Conservation (phyloP, 2,888 invertebrate genomes). For the Clivina fossor region DNA sequence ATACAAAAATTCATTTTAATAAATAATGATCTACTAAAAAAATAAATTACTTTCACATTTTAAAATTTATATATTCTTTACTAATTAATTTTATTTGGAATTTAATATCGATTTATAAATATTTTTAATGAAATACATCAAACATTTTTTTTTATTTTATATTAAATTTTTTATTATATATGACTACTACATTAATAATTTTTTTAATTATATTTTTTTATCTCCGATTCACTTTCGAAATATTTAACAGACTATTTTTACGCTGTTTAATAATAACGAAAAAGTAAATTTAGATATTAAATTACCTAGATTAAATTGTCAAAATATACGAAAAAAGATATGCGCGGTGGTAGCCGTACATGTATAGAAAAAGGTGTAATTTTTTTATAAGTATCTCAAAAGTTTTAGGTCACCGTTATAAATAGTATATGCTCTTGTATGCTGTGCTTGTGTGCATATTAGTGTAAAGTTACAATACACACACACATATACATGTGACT, state of each 20-base stretch:
- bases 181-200: neutral
- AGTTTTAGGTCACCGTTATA: conserved; percentile 19
- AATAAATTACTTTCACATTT: too few species aligned
- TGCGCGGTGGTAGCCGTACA: conserved; percentile 11
- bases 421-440: conserved; percentile 15
- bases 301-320: conserved; percentile 29
- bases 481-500: too few species aligned
- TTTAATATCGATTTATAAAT: too few species aligned
- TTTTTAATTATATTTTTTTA: conserved; percentile 15
- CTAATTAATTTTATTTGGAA: too few species aligned
- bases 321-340: too few species aligned
- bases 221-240: too few species aligned
- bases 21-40: too few species aligned
- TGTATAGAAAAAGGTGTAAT: conserved; percentile 5
- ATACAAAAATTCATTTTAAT: too few species aligned
- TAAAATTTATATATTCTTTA: too few species aligned
- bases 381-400: neutral
- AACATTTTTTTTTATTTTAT: conserved; percentile 16
- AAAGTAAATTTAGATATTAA: conserved; percentile 14
- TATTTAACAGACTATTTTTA: conserved; percentile 16
- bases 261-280: conserved; percentile 17
- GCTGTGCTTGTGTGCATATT: neutral
- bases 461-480: too few species aligned
- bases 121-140: too few species aligned
- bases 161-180: conserved; percentile 4